Evolutionary conservation across 2,797 vertebrate species (phyloP).

Genomic region (Astyanax mexicanus): DNA sequence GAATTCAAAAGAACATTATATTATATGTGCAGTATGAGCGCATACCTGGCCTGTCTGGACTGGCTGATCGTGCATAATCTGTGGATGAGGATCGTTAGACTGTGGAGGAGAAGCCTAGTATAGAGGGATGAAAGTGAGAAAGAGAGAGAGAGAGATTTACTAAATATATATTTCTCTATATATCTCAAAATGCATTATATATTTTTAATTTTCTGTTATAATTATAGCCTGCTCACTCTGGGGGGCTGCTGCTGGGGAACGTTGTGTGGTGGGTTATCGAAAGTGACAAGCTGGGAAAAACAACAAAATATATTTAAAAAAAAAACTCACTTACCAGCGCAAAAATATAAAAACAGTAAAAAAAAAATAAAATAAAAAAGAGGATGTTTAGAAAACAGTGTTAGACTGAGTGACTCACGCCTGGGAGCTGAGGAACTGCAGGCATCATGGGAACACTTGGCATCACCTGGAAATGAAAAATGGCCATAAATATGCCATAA

Average conservation of each 20-base stretch:
- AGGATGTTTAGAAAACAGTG: too few species aligned
- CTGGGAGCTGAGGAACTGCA: slow-evolving; percentile 63
- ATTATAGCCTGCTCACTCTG: slow-evolving; percentile 66
- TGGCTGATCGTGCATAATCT: slow-evolving; percentile 70
- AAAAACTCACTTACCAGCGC: background rate
- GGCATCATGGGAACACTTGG: slow-evolving; percentile 67
- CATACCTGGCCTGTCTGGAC: slow-evolving; percentile 70
- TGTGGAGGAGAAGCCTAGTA: slow-evolving; percentile 64
- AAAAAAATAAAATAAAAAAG: too few species aligned
- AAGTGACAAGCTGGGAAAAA: slow-evolving; percentile 67
- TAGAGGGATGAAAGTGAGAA: slow-evolving; percentile 22
- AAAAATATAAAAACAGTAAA: background rate
- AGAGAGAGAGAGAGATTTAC: background rate
- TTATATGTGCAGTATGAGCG: slow-evolving; percentile 15
- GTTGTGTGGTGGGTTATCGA: slow-evolving; percentile 67
- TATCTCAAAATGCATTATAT: background rate
- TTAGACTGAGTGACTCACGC: slow-evolving; percentile 54
- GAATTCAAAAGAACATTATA: too few species aligned
- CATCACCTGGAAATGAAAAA: slow-evolving; percentile 68
- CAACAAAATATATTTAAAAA: slow-evolving; percentile 14
- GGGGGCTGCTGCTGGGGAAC: slow-evolving; percentile 67
- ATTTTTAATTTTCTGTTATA: background rate
- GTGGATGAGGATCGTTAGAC: slow-evolving; percentile 68
- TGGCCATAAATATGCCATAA: too few species aligned
- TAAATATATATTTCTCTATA: too few species aligned